phyloP scores from a whole-genome alignment of 2,888 invertebrate species.

The Mythimna vitellina region DNA sequence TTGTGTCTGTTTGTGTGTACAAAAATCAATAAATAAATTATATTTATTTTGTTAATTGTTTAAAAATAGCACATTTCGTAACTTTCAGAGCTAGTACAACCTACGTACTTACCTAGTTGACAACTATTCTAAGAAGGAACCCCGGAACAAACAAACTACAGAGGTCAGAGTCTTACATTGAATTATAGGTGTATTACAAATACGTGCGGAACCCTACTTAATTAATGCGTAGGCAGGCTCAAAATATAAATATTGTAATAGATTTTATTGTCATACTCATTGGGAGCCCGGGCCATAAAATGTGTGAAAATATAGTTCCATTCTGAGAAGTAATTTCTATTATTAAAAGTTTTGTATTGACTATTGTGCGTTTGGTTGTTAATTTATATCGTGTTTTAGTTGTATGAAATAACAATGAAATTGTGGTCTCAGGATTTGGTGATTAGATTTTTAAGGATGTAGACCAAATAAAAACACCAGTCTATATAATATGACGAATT shows the following conservation, averaged over 20 bases:
- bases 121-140: background rate
- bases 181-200: background rate
- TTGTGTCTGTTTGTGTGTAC: no score
- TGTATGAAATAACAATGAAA: constrained; percentile 11
- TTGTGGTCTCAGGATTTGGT: constrained; percentile 11
- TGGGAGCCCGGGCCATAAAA: constrained; percentile 50
- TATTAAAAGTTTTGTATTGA: constrained; percentile 20
- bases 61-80: background rate
- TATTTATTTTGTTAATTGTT: no score
- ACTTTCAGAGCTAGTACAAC: no score
- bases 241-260: constrained; percentile 34
- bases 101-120: no score
- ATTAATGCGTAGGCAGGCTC: constrained; percentile 33
- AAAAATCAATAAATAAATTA: no score
- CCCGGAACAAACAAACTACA: background rate
- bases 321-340: constrained; percentile 48
- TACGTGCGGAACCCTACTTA: constrained; percentile 19
- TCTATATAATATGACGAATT: no score
- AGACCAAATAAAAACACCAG: constrained; percentile 1
- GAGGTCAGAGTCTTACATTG: background rate
- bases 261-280: constrained; percentile 30
- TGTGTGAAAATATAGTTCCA: constrained; percentile 49
- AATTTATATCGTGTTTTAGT: constrained; percentile 24
- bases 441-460: constrained; percentile 1
- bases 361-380: constrained; percentile 32